A percentile compares a stretch with the other conserved stretches of the same genome.
Conservation (phyloP, 2,888 invertebrate species). For the Ophion obscuratus region DNA sequence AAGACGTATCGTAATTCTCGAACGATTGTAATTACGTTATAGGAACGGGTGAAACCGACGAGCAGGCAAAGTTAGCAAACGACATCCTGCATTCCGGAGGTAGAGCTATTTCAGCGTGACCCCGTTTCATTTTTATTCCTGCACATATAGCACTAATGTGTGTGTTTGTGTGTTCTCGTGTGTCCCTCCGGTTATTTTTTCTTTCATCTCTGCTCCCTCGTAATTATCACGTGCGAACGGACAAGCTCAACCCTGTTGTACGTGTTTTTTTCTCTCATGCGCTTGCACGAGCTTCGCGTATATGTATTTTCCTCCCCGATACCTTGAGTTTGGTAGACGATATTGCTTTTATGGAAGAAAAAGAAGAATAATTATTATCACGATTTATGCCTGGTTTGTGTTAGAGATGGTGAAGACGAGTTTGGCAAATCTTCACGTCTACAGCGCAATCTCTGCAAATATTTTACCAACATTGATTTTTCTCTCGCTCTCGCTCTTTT, state of each 20-base stretch:
- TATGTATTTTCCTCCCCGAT: slow-evolving; percentile 25
- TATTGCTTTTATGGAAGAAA: slow-evolving; percentile 50
- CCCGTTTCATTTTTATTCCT: slow-evolving; percentile 62
- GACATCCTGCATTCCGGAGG: slow-evolving; percentile 94
- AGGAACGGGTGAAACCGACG: slow-evolving; percentile 92
- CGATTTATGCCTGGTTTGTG: slow-evolving; percentile 8
- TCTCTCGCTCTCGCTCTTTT: slow-evolving; percentile 46
- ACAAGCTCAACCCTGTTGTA: slow-evolving; percentile 49
- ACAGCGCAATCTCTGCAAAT: background rate
- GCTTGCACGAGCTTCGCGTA: slow-evolving; percentile 51
- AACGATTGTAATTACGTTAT: slow-evolving; percentile 77
- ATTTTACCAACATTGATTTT: background rate
- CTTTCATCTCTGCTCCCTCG: slow-evolving; percentile 45
- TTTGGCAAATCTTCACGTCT: background rate
- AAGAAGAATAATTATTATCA: slow-evolving; percentile 26
- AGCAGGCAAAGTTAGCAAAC: slow-evolving; percentile 93
- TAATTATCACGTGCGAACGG: slow-evolving; percentile 54
- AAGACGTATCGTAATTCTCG: slow-evolving; percentile 16
- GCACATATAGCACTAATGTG: slow-evolving; percentile 23
- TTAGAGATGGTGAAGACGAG: background rate
- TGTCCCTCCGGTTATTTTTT: slow-evolving; percentile 31
- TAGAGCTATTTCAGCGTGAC: slow-evolving; percentile 78
- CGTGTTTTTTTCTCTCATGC: slow-evolving; percentile 51
- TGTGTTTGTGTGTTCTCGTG: background rate
- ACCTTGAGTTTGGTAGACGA: slow-evolving; percentile 37